Evolutionary conservation across 2,113 vertebrate species (phyloP), one percentile per base, ranked within the genome.

Genomic region (Pelodiscus sinensis): DNA sequence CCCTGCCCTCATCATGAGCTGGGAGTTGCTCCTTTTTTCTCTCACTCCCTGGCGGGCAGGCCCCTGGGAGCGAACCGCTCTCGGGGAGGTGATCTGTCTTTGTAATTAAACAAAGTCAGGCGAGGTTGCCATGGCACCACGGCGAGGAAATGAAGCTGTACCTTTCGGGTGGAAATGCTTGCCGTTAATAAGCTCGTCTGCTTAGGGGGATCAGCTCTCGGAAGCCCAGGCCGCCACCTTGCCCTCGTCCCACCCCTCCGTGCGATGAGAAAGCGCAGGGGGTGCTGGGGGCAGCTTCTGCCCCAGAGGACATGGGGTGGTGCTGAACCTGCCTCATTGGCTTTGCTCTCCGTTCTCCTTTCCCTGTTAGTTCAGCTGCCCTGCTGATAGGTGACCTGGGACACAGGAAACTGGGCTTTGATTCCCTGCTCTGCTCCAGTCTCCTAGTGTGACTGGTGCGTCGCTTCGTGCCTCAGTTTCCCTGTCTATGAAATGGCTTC

Each of bases 121-220:
- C 87, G 95, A 95, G 88, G 96, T 97, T 96, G 93, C 97, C 94
- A 96, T 96, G 96, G 96, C 12, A 94, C 88, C 93, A 19, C 5
- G 52, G 86, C n/a, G 0, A 77, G 75, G 89, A 27, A 87, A 15
- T 0, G 24, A 25, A 92, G 79, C 93, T 92, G 92, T 86, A 91
- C 93, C 95, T 95, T 95, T 78, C 21, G 81, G 90, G 71, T 3
- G 0, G 75, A 93, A 95, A 87, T 87, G 82, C 6, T 0, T 3
- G 86, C 79, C 11, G 0, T 35, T 82, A 62, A 44, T 44, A 65
- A 73, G 15, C 54, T 73, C 54, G 73, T 55, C 24, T 12, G 52
- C 79, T 75, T 0, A 6, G 60, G 82, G 77, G 38, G 24, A 38
- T 35, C 50, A 31, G 35, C 29, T 75, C 54, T 78, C 9, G 16